Evolutionary conservation across 2,888 invertebrate genomes (phyloP).

Genomic region (Hydrotaea cyrtoneurina): DNA sequence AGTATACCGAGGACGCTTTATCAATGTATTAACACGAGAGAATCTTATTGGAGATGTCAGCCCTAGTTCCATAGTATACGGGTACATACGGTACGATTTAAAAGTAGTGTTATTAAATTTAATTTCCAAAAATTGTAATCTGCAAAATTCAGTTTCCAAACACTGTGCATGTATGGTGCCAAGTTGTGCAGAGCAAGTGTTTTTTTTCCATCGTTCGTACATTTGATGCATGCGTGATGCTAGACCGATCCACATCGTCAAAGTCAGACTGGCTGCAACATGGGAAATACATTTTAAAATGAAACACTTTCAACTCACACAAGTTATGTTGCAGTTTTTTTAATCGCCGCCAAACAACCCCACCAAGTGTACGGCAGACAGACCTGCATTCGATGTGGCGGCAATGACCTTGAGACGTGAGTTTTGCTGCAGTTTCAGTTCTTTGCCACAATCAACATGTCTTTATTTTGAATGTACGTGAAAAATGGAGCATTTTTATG

Average conservation of each 20-base stretch:
- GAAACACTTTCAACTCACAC: slow-evolving; percentile 42
- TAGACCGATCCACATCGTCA: slow-evolving; percentile 43
- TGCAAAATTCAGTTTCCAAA: background rate
- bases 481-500: background rate
- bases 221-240: slow-evolving; percentile 31
- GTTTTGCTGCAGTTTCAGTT: background rate
- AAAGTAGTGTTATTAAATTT: no score
- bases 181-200: background rate
- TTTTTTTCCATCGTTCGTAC: background rate
- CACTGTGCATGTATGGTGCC: slow-evolving; percentile 4
- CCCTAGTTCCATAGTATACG: no score
- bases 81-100: no score
- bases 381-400: slow-evolving; percentile 57
- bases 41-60: no score
- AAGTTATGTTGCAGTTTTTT: slow-evolving; percentile 22
- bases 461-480: no score
- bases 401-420: slow-evolving; percentile 65
- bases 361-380: slow-evolving; percentile 19
- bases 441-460: background rate
- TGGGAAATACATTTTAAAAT: slow-evolving; percentile 37
- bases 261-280: slow-evolving; percentile 41
- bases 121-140: no score
- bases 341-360: background rate
- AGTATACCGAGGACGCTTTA: no score
- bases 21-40: no score